These are phyloP conservation scores for Misgurnus anguillicaudatus DNA, from an alignment of 2,113 vertebrate genomes.

Conservation along the genomic window DNA sequence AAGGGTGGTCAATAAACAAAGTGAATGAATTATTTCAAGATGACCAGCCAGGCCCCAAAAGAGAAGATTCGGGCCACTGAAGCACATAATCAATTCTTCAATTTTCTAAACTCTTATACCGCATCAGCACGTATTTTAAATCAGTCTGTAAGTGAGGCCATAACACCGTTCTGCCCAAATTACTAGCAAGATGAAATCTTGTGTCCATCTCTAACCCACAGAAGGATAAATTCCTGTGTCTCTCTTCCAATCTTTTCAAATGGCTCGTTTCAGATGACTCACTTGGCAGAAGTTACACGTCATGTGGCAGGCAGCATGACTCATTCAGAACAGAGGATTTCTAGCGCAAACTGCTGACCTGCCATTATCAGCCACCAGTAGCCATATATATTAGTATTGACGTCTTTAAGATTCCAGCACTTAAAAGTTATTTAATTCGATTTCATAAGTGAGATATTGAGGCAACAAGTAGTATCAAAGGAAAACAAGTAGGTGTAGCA, in stretches of 20 bases:
- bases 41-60: not conserved
- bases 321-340: constrained; percentile 61
- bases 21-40: not conserved
- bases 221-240: constrained; percentile 46
- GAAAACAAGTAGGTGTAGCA: not conserved
- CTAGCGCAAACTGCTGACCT: constrained; percentile 57
- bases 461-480: no score
- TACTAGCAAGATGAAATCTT: constrained; percentile 6
- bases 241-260: constrained; percentile 50
- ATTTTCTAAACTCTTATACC: not conserved
- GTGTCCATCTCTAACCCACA: constrained; percentile 3
- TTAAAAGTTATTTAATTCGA: constrained; percentile 2
- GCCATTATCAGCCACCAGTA: constrained; percentile 46
- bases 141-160: not conserved
- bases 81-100: not conserved
- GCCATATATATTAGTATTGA: constrained; percentile 44
- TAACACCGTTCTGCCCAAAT: not conserved
- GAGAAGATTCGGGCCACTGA: not conserved
- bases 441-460: not conserved
- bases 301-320: constrained; percentile 70
- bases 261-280: constrained; percentile 68
- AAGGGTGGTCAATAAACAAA: not conserved
- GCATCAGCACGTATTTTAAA: not conserved
- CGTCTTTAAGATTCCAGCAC: constrained; percentile 28
- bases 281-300: constrained; percentile 69